Evolutionary conservation across 2,888 invertebrate genomes (phyloP), one percentile per base, ranked within the genome.

Genomic region (Linyphia triangularis): DNA sequence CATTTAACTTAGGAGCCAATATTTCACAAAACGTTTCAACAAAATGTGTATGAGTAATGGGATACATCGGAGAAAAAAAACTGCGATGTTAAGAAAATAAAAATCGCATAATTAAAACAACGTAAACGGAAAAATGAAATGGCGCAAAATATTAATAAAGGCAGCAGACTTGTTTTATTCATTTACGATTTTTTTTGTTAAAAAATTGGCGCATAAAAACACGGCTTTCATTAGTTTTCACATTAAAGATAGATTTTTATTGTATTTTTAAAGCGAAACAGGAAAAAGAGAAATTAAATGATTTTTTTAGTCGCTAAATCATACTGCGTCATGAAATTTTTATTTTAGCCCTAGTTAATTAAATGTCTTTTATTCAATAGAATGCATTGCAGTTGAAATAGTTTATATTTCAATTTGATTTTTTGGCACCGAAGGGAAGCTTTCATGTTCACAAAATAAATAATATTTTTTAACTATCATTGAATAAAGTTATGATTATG

Each of bases 151-250:
- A 61, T 77, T 77, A 37, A 37, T 77, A 61, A 61, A 61, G 61
- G 16, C 30, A 22, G 22, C 61, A 24, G 37, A 9, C 19, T 37
- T 16, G 28, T 61, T 77, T 63, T 37, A 3, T 77, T 24, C 24
- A 10, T 40, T 77, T 88, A 9, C 22, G 4, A 57, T 19, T 28
- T 40, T 82, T 61, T 82, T 96, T 91, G 40, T 51, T n/a, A 7
- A 7, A 16, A 51, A 51, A 51, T 51, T 51, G 51, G n/a, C 51
- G n/a, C 51, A 51, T 51, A 51, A 51, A 51, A 51, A 51, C 51
- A 51, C n/a, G 51, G n/a, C 16, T 51, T 51, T 51, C 51, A 51
- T 51, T 51, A 51, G 51, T 51, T 51, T 51, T n/a, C 51, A 5
- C n/a, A 16, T 51, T 51, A 13, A 1, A 3, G 1, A 51, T 16